These are phyloP conservation scores for Orthosia cruda DNA, from an alignment of 2,888 invertebrate species.

Conservation along the genomic window DNA sequence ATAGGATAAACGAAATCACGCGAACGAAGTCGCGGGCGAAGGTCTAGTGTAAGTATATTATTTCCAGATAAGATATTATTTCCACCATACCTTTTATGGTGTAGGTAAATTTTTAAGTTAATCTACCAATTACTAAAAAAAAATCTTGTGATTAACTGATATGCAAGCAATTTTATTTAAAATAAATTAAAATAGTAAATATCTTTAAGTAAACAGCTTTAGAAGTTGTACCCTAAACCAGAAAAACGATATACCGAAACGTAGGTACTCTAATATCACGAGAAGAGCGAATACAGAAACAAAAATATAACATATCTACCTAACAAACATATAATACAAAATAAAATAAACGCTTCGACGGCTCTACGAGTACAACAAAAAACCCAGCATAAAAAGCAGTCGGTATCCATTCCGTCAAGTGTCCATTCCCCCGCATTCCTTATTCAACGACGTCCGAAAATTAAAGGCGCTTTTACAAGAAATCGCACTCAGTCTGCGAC, in stretches of 20 bases:
- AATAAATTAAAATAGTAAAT: background rate
- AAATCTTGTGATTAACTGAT: no score
- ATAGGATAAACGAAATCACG: no score
- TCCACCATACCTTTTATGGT: background rate
- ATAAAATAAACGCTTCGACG: slow-evolving; percentile 45
- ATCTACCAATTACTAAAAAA: no score
- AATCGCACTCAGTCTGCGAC: slow-evolving; percentile 87
- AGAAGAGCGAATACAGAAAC: background rate
- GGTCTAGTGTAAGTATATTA: no score
- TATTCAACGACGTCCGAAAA: slow-evolving; percentile 89
- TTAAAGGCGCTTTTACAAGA: slow-evolving; percentile 88
- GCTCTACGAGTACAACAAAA: slow-evolving; percentile 65
- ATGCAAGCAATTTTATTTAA: background rate
- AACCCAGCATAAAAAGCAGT: slow-evolving; percentile 55
- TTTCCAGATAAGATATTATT: background rate
- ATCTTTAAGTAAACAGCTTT: background rate
- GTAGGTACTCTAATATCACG: background rate
- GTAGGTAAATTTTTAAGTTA: background rate
- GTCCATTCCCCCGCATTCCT: slow-evolving; percentile 84
- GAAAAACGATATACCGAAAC: background rate
- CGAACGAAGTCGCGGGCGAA: no score
- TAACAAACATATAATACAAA: slow-evolving; percentile 13
- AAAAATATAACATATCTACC: background rate
- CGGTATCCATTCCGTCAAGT: slow-evolving; percentile 73
- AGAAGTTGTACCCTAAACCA: background rate